phyloP scores from a whole-genome alignment of 2,888 invertebrate genomes.

The Sipha maydis region DNA sequence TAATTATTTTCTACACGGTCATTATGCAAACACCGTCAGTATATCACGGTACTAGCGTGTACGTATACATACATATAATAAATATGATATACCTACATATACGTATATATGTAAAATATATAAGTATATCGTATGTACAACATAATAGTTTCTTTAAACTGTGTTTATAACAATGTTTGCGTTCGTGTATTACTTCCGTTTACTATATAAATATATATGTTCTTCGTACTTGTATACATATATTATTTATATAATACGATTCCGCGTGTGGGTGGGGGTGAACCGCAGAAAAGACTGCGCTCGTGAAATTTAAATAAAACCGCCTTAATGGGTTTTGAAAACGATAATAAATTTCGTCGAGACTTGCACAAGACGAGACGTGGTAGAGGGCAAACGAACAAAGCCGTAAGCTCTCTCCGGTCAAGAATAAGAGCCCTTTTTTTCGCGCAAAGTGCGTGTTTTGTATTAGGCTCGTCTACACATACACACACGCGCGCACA shows the following conservation, averaged over 20 bases:
- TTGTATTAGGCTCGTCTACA: conserved; percentile 19
- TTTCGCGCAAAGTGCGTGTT: conserved; percentile 20
- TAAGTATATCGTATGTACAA: not conserved
- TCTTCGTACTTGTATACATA: too few relatives aligned
- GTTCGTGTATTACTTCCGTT: not conserved
- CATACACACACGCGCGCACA: not conserved
- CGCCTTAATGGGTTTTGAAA: conserved; percentile 42
- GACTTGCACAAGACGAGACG: not conserved
- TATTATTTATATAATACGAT: not conserved
- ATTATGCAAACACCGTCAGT: not conserved
- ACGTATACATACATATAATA: too few relatives aligned
- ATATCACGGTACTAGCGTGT: not conserved
- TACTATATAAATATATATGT: not conserved
- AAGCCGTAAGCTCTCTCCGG: conserved; percentile 36
- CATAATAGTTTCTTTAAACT: conserved; percentile 43
- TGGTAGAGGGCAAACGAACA: not conserved
- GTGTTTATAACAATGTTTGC: conserved; percentile 31
- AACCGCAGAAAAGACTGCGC: conserved; percentile 16
- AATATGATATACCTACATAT: not conserved
- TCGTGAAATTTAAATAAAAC: conserved; percentile 27
- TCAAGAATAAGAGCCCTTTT: conserved; percentile 25
- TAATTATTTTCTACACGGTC: not conserved
- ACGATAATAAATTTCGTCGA: conserved; percentile 31
- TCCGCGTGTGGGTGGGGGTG: not conserved
- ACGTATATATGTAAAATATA: not conserved